Evolutionary conservation across 2,797 vertebrate genomes (phyloP).

Genomic region (Luscinia megarhynchos): DNA sequence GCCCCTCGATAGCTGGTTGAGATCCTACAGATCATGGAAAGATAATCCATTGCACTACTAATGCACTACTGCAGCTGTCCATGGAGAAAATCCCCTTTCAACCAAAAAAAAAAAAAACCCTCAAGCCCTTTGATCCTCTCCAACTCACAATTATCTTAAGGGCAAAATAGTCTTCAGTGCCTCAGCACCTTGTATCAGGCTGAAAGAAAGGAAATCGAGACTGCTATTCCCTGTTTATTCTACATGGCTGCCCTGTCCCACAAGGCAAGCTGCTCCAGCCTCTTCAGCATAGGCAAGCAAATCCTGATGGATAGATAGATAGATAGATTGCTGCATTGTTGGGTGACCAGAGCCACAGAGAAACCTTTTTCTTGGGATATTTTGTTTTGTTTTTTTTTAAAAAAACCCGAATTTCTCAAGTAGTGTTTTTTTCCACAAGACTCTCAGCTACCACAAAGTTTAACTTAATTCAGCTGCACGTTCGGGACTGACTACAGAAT

Average conservation of each 20-base stretch:
- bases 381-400: not conserved
- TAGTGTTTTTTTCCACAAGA: not conserved
- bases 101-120: constrained; percentile 2
- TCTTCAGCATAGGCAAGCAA: not conserved
- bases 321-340: not conserved
- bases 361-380: rapidly evolving
- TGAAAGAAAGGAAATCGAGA: constrained; percentile 54
- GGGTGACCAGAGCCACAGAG: not conserved
- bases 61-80: constrained; percentile 58
- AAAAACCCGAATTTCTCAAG: not conserved
- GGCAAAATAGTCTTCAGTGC: constrained; percentile 60
- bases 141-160: constrained; percentile 68
- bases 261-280: not conserved
- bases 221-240: constrained; percentile 46
- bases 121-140: constrained; percentile 67
- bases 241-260: not conserved
- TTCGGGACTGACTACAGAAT: not conserved
- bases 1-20: constrained; percentile 49
- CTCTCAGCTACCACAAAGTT: not conserved
- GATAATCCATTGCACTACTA: constrained; percentile 58
- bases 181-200: not conserved
- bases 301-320: not conserved
- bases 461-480: not conserved
- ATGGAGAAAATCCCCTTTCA: constrained; percentile 68
- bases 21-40: constrained; percentile 65